Evolutionary conservation across 1,140 invertebrate genomes (phyloP).

Genomic region (Tetranychus cinnabarinus): DNA sequence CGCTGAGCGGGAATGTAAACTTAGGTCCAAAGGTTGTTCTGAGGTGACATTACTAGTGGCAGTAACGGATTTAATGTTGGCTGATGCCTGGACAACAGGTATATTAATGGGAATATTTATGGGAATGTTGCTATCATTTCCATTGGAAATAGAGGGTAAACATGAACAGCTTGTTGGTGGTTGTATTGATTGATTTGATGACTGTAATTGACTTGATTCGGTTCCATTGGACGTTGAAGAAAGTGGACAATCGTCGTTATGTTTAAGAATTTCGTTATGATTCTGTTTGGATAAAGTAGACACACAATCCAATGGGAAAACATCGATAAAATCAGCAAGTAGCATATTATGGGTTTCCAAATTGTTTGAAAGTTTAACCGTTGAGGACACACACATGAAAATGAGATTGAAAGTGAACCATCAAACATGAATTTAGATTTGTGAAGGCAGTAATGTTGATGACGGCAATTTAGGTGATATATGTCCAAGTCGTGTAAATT

Average conservation of each 20-base stretch:
- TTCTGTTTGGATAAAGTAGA: neutral
- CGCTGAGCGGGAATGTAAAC: slow-evolving; percentile 20
- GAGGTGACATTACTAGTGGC: neutral
- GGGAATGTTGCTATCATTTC: too few relatives aligned
- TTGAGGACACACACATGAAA: neutral
- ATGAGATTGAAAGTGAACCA: neutral
- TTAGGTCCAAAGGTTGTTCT: slow-evolving; percentile 18
- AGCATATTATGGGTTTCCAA: too few relatives aligned
- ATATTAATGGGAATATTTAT: slow-evolving; percentile 8
- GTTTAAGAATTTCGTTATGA: neutral
- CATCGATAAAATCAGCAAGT: too few relatives aligned
- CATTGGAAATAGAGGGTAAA: too few relatives aligned
- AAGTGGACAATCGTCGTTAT: neutral
- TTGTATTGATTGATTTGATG: too few relatives aligned
- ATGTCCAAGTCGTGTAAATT: too few relatives aligned
- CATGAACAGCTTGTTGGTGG: too few relatives aligned
- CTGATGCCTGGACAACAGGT: slow-evolving; percentile 9
- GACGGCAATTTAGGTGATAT: too few relatives aligned
- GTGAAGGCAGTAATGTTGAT: neutral
- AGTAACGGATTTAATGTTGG: slow-evolving; percentile 4
- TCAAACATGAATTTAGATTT: neutral
- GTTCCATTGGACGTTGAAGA: too few relatives aligned
- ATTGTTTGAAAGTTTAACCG: too few relatives aligned
- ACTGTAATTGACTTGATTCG: too few relatives aligned
- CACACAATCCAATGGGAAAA: too few relatives aligned